Evolutionary conservation across 2,797 vertebrate species (phyloP), one percentile per base, ranked within the genome.

Genomic region (Lutjanus argentimaculatus): DNA sequence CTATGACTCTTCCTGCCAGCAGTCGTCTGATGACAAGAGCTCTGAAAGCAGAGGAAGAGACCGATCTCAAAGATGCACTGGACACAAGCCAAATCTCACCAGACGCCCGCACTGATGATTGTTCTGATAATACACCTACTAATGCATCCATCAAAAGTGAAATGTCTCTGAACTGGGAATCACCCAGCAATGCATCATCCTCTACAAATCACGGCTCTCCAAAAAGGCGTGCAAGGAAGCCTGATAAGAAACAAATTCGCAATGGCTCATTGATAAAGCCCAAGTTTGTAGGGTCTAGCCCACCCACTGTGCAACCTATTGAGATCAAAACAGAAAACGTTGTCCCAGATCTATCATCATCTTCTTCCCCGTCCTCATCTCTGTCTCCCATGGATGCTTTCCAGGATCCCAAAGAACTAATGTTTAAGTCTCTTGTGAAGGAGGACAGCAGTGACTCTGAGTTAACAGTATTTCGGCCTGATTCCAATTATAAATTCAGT

Each of bases 401-500:
- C 66, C 96, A 95, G 0, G 97, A 98, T 65, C 81, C 95, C 80
- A 98, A 97, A 88, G 97, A 98, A 61, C 92, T 98, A 25, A 97
- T 94, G 0, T 98, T 96, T 48, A 95, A 96, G 85, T 97, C 98
- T 79, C 92, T 97, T 52, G 92, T 85, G 8, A 97, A 97, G 25
- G 97, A 97, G 61, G 94, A 95, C 49, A 75, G 82, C 79, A 93
- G 95, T 61, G 92, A 95, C 67, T 92, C 93, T 2, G 67, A 97
- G 48, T 75, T 88, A 4, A 92, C 95, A 45, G 85, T 86, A 9
- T 96, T 98, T 84, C 95, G 91, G n/a, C 94, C 98, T 11, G 96
- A 99, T 82, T 94, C 97, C 68, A 97, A 97, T 90, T 99, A 98
- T 89, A 97, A 97, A 82, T 99, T 97, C 90, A 99, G 98, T 91